Conservation (phyloP, 2,797 vertebrate genomes). For the Scyliorhinus canicula region DNA sequence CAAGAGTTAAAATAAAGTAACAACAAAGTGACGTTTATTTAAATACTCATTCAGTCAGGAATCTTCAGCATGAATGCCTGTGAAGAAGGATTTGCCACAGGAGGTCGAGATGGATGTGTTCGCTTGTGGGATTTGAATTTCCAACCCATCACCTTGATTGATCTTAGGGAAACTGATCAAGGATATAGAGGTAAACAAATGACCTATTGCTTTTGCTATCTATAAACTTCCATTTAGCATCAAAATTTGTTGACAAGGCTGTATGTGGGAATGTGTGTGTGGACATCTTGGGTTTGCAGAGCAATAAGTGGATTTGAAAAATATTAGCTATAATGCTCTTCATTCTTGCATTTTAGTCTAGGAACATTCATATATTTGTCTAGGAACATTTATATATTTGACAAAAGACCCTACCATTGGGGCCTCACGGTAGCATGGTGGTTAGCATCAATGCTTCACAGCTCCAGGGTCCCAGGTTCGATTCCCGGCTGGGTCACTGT, state of each 20-base stretch:
- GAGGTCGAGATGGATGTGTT: constrained; percentile 93
- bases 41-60: constrained; percentile 74
- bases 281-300: background rate
- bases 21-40: background rate
- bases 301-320: constrained; percentile 19
- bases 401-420: background rate
- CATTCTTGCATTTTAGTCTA: background rate
- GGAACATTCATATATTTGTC: background rate
- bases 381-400: no score
- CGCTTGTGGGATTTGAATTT: constrained; percentile 98
- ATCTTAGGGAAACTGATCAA: constrained; percentile 99
- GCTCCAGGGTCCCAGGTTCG: no score
- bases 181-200: constrained; percentile 90
- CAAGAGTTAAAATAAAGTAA: background rate
- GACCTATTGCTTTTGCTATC: background rate
- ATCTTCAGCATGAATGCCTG: constrained; percentile 99
- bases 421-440: no score
- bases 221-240: constrained; percentile 7
- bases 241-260: background rate
- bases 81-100: constrained; percentile 96
- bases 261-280: constrained; percentile 18
- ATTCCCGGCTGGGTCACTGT: no score
- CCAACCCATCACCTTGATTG: constrained; percentile 99
- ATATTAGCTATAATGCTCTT: background rate
- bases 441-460: no score